Evolutionary conservation across 2,888 invertebrate species (phyloP), one percentile per base, ranked within the genome.

Genomic region (Tridacna crocea): DNA sequence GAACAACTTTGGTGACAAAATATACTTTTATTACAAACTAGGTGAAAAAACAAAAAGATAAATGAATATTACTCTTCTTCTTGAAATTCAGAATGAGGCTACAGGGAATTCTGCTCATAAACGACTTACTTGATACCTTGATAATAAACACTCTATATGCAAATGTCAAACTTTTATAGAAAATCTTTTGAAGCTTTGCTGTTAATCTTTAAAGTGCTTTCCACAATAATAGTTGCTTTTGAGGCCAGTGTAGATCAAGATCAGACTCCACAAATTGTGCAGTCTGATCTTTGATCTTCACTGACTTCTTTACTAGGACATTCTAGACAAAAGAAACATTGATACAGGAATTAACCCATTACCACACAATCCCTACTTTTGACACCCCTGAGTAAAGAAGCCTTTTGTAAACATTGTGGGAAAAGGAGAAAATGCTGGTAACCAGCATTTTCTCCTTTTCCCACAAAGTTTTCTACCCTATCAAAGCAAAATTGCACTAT

Each of bases 401-500:
- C n/a, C n/a, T n/a, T n/a, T n/a, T n/a, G n/a, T n/a, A 55, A 55
- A 55, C 55, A 55, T 55, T 55, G 55, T 55, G 55, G 55, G 15
- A 55, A 55, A 61, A 22, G 24, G 61, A 61, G 24, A 3, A 61
- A 61, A n/a, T 24, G n/a, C 24, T 61, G 22, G 13, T 61, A 4
- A 61, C 24, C 19, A 61, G 8, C 13, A 61, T 22, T 61, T 61
- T n/a, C 61, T 61, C 61, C 61, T 61, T 10, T 61, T 61, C 19
- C 19, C 55, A 19, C 55, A n/a, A n/a, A n/a, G n/a, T n/a, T n/a
- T n/a, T n/a, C n/a, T n/a, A n/a, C n/a, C n/a, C n/a, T n/a, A n/a
- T n/a, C n/a, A n/a, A n/a, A n/a, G n/a, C n/a, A n/a, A n/a, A n/a
- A n/a, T n/a, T n/a, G n/a, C n/a, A n/a, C n/a, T n/a, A n/a, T n/a